Percentiles rank a stretch among this genome's conserved stretches.
Evolutionary conservation across 2,888 invertebrate species (phyloP).

Genomic region (Chymomyza caudatula): DNA sequence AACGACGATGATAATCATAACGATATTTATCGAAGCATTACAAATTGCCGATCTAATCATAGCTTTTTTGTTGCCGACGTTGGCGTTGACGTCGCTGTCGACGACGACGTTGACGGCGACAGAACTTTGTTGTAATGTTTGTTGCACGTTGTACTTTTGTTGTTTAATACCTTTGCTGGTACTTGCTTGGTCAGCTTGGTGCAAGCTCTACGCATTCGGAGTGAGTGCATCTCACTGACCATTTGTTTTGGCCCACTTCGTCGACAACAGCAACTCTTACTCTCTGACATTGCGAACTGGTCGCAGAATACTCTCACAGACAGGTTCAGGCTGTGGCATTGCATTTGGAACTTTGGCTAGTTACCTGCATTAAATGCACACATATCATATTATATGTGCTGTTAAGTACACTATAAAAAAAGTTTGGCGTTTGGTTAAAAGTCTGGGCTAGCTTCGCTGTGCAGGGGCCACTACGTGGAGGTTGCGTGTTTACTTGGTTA

Average conservation of each 20-base stretch:
- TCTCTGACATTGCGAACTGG: not conserved
- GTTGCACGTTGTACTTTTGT: not conserved
- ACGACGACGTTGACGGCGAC: not conserved
- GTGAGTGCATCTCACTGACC: not conserved
- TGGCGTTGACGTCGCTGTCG: not conserved
- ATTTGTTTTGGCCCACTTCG: not conserved
- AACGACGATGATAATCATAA: not conserved
- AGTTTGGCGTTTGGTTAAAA: no score
- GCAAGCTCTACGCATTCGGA: no score
- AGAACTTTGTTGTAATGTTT: not conserved
- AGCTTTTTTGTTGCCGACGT: slow-evolving; percentile 2
- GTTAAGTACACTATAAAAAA: no score
- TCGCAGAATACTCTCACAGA: not conserved
- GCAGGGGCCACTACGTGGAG: no score
- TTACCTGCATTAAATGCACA: no score
- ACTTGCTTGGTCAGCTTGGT: no score
- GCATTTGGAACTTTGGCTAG: not conserved
- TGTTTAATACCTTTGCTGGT: no score
- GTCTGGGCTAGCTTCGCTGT: no score
- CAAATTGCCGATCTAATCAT: slow-evolving; percentile 72
- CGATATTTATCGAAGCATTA: slow-evolving; percentile 72
- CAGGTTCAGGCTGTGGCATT: not conserved
- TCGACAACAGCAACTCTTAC: no score
- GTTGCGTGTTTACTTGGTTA: no score
- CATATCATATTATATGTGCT: no score